Evolutionary conservation across 2,888 invertebrate species (phyloP), one percentile per base, ranked within the genome.

Genomic region (Boloria euphrosyne): DNA sequence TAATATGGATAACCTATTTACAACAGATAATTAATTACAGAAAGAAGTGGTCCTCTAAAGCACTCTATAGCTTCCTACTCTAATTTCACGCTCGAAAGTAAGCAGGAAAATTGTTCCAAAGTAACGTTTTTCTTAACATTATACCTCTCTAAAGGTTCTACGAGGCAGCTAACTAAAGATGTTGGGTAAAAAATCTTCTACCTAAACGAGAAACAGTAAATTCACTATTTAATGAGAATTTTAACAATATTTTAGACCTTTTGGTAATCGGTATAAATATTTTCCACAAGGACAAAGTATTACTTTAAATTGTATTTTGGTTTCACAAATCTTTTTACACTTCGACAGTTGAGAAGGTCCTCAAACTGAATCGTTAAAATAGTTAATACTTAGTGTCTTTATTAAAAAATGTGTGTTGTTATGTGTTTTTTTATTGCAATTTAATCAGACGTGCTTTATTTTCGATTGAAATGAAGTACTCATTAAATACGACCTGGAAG

Each of bases 71-170:
- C 49, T 59, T 59, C 47, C 49, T 49, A 49, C 59, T 59, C 46
- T 27, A 57, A 59, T 59, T 59, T 59, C 59, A 59, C 59, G 59
- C 47, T 59, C 59, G 59, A 49, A 59, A 59, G 59, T 59, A 38
- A 49, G 47, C 59, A 59, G 59, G 59, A 31, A 59, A 59, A 59
- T 47, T 59, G 47, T 59, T 57, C 57, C 57, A 46, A 57, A 57
- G 57, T 59, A 59, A 59, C 59, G 49, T 59, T 49, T 49, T 59
- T 59, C 49, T 59, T 59, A 59, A 59, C 47, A 59, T 59, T 59
- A 59, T 59, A 59, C 31, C 47, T 49, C 47, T 59, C 49, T 14
- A 49, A 59, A 59, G 59, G 57, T 57, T 57, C 57, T 59, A 59
- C 31, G 31, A 59, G 47, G 49, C 49, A 31, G 59, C 49, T 59